Conservation (phyloP, 1,140 invertebrate genomes). For the Drosophila bipectinata region DNA sequence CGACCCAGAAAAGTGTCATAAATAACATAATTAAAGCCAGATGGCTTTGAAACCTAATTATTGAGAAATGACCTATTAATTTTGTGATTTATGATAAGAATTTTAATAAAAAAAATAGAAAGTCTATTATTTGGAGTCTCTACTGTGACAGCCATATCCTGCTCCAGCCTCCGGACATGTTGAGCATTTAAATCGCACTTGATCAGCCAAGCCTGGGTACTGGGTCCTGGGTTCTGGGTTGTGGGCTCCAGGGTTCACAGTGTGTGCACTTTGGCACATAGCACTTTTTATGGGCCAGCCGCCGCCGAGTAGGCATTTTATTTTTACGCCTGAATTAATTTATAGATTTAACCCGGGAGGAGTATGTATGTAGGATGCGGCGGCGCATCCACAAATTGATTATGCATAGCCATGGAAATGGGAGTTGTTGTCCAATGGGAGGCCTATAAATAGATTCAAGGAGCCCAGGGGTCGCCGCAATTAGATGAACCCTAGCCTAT, state of each 20-base stretch:
- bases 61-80: too few relatives aligned
- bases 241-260: neutral
- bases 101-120: neutral
- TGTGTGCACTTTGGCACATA: conserved; percentile 39
- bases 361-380: neutral
- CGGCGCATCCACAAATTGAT: conserved; percentile 54
- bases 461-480: conserved; percentile 43
- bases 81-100: too few relatives aligned
- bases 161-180: conserved; percentile 23
- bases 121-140: too few relatives aligned
- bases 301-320: conserved; percentile 48
- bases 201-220: conserved; percentile 39
- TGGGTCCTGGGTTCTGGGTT: neutral
- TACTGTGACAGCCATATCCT: conserved; percentile 14
- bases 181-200: conserved; percentile 65
- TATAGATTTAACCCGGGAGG: conserved; percentile 49
- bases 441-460: conserved; percentile 58
- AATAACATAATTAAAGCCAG: neutral
- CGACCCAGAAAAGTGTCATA: neutral
- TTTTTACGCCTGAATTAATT: conserved; percentile 64
- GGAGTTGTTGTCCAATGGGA: neutral
- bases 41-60: too few relatives aligned
- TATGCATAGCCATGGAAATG: conserved; percentile 61
- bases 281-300: conserved; percentile 48
- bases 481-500: conserved; percentile 64